These are phyloP conservation scores for Sipha flava DNA, from an alignment of 1,140 invertebrate species.

Conservation along the genomic window DNA sequence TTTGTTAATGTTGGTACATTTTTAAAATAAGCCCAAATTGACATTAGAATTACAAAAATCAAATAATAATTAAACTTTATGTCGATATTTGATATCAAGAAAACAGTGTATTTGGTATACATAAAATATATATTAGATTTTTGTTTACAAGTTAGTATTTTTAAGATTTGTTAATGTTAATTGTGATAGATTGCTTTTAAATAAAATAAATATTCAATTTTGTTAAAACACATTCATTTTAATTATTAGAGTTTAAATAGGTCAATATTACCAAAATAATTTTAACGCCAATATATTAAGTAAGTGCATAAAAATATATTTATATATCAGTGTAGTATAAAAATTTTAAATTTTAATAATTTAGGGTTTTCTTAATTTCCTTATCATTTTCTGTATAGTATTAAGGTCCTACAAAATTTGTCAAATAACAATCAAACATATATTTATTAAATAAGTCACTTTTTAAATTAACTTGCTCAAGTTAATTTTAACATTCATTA, in stretches of 20 bases:
- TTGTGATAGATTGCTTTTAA: slow-evolving; percentile 28
- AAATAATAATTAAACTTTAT: slow-evolving; percentile 13
- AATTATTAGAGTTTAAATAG: neutral
- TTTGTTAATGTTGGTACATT: neutral
- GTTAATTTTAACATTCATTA: no score
- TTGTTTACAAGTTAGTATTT: slow-evolving; percentile 20
- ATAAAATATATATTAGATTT: slow-evolving; percentile 9
- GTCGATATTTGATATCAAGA: neutral
- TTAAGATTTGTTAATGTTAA: slow-evolving; percentile 28
- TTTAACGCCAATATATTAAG: no score
- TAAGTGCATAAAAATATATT: no score
- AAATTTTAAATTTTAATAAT: no score
- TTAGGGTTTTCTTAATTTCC: no score
- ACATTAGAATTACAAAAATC: slow-evolving; percentile 10
- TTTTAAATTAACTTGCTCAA: no score
- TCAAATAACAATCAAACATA: no score
- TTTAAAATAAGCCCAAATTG: neutral
- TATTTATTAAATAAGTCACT: no score
- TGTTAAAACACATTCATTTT: neutral
- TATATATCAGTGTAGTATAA: no score
- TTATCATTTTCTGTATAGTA: no score
- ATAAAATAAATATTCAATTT: neutral
- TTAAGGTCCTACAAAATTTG: no score
- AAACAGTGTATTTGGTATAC: neutral
- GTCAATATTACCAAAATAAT: no score